Percentiles rank a stretch among this genome's conserved stretches.
phyloP scores from a whole-genome alignment of 2,113 vertebrate species.

The Takifugu flavidus region DNA sequence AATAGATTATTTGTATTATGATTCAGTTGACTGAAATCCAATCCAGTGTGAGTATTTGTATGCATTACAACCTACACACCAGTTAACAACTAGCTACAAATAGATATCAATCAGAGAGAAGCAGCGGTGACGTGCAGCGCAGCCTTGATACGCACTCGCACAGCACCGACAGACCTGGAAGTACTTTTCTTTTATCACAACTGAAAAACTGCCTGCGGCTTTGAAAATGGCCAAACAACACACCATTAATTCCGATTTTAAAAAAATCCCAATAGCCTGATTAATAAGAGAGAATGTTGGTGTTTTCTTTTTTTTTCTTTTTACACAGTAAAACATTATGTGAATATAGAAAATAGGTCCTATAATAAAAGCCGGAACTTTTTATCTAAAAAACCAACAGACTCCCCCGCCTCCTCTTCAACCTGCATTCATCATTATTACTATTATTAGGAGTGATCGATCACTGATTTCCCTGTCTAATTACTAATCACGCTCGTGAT shows the following conservation, averaged over 20 bases:
- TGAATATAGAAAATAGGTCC: background rate
- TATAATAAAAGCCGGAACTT: background rate
- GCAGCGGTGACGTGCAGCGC: background rate
- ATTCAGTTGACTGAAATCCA: constrained; percentile 22
- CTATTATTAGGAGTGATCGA: constrained; percentile 41
- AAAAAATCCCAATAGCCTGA: too few relatives aligned
- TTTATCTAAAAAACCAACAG: background rate
- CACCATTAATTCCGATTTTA: too few relatives aligned
- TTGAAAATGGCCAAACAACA: too few relatives aligned
- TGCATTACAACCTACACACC: background rate
- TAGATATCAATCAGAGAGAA: background rate
- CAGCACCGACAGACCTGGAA: too few relatives aligned
- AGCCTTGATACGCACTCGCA: background rate
- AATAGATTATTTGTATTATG: constrained; percentile 23
- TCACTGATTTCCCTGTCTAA: constrained; percentile 43
- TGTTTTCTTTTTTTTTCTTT: too few relatives aligned
- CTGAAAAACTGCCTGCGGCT: too few relatives aligned
- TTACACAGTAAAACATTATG: too few relatives aligned
- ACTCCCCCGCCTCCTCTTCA: too few relatives aligned
- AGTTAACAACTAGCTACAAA: constrained; percentile 1
- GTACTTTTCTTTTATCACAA: too few relatives aligned
- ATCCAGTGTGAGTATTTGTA: constrained; percentile 4
- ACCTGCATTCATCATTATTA: constrained; percentile 25
- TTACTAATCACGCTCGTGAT: constrained; percentile 41
- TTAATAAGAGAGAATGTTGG: too few relatives aligned